Conservation (phyloP, 2,888 invertebrate species). For the Hyposoter didymator region DNA sequence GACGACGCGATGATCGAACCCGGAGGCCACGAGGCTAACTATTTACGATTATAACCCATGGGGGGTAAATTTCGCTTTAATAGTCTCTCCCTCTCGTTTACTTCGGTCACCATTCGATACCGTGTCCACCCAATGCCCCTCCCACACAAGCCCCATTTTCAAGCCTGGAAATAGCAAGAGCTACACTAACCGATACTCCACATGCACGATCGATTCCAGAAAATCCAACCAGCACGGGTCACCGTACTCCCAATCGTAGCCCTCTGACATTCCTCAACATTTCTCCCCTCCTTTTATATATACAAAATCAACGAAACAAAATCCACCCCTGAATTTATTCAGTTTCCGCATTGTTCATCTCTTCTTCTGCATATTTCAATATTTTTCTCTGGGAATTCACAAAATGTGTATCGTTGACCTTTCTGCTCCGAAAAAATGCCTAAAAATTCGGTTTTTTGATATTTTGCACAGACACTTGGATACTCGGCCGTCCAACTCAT, state of each 20-base stretch:
- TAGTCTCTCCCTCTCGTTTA: conserved; percentile 54
- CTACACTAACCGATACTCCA: not conserved
- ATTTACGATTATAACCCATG: conserved; percentile 74
- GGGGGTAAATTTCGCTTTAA: conserved; percentile 71
- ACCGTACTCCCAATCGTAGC: not conserved
- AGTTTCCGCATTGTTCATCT: not conserved
- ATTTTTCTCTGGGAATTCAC: not conserved
- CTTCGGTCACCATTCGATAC: conserved; percentile 20
- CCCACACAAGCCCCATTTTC: not conserved
- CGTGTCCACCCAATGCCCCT: not conserved
- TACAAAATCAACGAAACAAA: not conserved
- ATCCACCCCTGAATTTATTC: not conserved
- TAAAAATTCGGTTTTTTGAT: too few species aligned
- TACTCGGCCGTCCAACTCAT: not conserved
- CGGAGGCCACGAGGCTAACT: conserved; percentile 55
- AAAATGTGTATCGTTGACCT: not conserved
- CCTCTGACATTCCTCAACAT: not conserved
- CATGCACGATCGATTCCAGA: conserved; percentile 47
- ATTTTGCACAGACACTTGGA: too few species aligned
- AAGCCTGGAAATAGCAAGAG: conserved; percentile 18
- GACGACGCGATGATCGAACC: conserved; percentile 31
- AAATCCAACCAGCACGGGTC: conserved; percentile 18
- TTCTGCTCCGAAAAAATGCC: not conserved
- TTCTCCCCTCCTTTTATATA: not conserved
- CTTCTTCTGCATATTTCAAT: not conserved